phyloP scores from a whole-genome alignment of 2,113 vertebrate species.

The Ochotona curzoniae region DNA sequence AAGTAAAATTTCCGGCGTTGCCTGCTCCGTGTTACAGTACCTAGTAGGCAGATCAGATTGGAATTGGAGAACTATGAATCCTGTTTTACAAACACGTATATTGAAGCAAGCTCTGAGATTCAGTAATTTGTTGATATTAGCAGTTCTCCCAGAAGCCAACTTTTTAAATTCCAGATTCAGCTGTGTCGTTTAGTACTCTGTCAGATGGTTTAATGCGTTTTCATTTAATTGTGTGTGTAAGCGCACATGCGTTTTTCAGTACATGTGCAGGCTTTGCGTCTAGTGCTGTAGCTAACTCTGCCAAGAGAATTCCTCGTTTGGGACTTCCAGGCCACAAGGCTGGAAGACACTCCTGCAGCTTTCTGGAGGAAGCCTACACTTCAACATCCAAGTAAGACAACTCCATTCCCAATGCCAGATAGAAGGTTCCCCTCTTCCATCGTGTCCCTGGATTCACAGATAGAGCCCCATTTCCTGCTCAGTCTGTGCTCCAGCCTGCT shows the following conservation, averaged over 20 bases:
- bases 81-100: background rate
- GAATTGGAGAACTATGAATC: background rate
- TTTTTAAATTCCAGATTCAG: background rate
- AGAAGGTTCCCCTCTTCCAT: background rate
- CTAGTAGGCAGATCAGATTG: background rate
- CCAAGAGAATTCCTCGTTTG: background rate
- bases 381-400: background rate
- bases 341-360: background rate
- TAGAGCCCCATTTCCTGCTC: background rate
- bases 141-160: background rate
- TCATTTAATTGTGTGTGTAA: background rate
- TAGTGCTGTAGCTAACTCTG: background rate
- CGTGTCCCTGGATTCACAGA: background rate
- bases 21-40: background rate
- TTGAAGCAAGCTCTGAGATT: background rate
- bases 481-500: background rate
- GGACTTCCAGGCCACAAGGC: background rate
- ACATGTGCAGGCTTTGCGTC: background rate
- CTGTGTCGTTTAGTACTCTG: background rate
- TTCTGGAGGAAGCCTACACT: background rate
- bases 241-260: background rate
- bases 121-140: background rate
- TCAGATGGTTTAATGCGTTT: background rate
- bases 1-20: background rate
- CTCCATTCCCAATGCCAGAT: background rate